A percentile compares a stretch with the other conserved stretches of the same genome.
phyloP scores from a whole-genome alignment of 2,888 invertebrate genomes.

The Portevinia maculata region DNA sequence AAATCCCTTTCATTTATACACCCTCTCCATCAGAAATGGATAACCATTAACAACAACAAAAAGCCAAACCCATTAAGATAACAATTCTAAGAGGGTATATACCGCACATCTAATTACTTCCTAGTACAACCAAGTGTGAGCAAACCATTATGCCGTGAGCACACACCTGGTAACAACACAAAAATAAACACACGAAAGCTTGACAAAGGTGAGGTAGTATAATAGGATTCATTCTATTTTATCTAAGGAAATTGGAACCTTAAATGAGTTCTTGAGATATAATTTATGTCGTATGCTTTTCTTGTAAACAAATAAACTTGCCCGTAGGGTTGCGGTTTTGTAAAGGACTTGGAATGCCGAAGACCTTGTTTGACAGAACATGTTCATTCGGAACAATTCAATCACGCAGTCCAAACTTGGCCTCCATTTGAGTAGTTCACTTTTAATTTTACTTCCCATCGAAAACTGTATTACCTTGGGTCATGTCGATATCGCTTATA shows the following conservation, averaged over 20 bases:
- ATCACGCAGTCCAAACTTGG: slow-evolving; percentile 18
- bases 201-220: slow-evolving; percentile 11
- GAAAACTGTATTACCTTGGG: slow-evolving; percentile 12
- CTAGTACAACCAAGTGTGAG: slow-evolving; percentile 24
- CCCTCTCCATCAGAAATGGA: slow-evolving; percentile 38
- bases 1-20: slow-evolving; percentile 36
- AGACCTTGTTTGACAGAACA: background rate
- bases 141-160: slow-evolving; percentile 5
- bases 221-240: slow-evolving; percentile 26
- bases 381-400: background rate
- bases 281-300: slow-evolving; percentile 2
- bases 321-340: background rate
- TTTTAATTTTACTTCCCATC: slow-evolving; percentile 13
- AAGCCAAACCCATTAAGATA: slow-evolving; percentile 51
- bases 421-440: slow-evolving; percentile 33
- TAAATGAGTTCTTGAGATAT: slow-evolving; percentile 30
- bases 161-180: slow-evolving; percentile 21
- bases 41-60: slow-evolving; percentile 48
- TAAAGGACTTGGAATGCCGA: slow-evolving; percentile 13
- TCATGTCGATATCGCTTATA: background rate
- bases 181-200: slow-evolving; percentile 11
- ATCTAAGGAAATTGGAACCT: slow-evolving; percentile 1
- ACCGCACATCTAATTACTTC: slow-evolving; percentile 45
- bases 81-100: slow-evolving; percentile 31
- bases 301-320: background rate